Base-by-base conservation (phyloP, 2,113 vertebrate species). In the Embiotoca jacksoni region DNA sequence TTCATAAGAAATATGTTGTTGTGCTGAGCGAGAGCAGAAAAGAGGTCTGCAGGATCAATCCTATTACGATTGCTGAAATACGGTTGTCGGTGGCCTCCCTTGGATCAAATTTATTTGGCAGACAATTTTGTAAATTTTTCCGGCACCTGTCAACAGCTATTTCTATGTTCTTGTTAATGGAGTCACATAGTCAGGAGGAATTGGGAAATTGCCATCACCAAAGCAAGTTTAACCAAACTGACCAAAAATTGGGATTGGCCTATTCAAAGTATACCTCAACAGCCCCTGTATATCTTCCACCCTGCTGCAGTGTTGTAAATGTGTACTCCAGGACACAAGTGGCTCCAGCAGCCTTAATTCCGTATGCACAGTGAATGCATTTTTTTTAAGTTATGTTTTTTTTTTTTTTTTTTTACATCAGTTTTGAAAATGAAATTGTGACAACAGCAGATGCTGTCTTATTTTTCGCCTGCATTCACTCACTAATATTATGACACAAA, bases 41-140 rank as follows among this genome's bases (percentile, higher is more conserved):
- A 35, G 23, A 55, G 0, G 13, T 56, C 32, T 60, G 57, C 14
- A 61, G n/a, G 50, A 32, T 72, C 30, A 16, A 37, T 44, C 2
- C 1, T n/a, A 41, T 14, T 6, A 44, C 35, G 50, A 7, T 14
- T 14, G 54, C 55, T 39, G 11, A 23, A 46, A 72, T 16, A 41
- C 10, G 47, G 35, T 62, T 31, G 11, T n/a, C 10, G 13, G 60
- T 7, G 33, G 16, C 14, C 14, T 7, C n/a, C 36, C 33, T 69
- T 52, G 16, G 16, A 11, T 59, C 37, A 44, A 13, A 65, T 50
- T 53, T 32, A 75, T 47, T 37, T 71, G 58, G 16, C 32, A 60
- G 36, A 49, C 9, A 7, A 13, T 53, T 69, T 75, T 65, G 63
- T 13, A 36, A 30, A 52, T 61, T 59, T 59, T 63, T 69, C 31